Evolutionary conservation across 2,888 invertebrate genomes (phyloP), one percentile per base, ranked within the genome.

Genomic region (Oxystoma pomonae): DNA sequence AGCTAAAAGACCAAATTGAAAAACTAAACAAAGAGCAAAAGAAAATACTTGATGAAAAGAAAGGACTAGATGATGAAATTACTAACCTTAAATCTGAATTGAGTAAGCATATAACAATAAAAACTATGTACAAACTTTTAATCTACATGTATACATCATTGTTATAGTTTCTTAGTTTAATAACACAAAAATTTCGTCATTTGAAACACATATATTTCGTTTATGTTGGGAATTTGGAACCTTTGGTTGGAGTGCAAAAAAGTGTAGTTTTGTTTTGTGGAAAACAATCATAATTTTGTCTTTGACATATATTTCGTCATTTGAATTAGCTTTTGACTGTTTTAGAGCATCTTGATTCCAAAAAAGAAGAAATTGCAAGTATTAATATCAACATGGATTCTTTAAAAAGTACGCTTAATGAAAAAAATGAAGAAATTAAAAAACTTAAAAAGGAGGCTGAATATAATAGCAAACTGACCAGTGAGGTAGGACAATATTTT

Each of bases 391-490:
- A 87, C 80, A 85, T 87, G 58, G 57, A 49, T 55, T 52, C 16
- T 55, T 55, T 55, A 16, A 12, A 55, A 55, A 9, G 16, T 12
- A 16, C 9, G 9, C 9, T 55, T 16, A 16, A 55, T 55, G 9
- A 9, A 55, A 55, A 55, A 16, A 50, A 9, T 9, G 50, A 50
- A 9, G 69, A 86, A 85, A 76, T 81, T 78, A 65, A 20, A 20
- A 86, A 85, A 77, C 77, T 86, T 70, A 79, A 84, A 21, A 85
- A 84, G 78, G 86, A 87, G 80, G 85, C 86, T 77, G 73, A 62
- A 64, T 69, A 67, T 63, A 59, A 57, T 56, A 65, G 63, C 49
- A 56, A 63, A 57, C 2, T 56, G 52, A n/a, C 19, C 55, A 18
- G 18, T 53, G 68, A 89, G n/a, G n/a, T n/a, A n/a, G n/a, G n/a